Conservation (phyloP, 2,888 invertebrate genomes). For the Epistrophella euchroma region DNA sequence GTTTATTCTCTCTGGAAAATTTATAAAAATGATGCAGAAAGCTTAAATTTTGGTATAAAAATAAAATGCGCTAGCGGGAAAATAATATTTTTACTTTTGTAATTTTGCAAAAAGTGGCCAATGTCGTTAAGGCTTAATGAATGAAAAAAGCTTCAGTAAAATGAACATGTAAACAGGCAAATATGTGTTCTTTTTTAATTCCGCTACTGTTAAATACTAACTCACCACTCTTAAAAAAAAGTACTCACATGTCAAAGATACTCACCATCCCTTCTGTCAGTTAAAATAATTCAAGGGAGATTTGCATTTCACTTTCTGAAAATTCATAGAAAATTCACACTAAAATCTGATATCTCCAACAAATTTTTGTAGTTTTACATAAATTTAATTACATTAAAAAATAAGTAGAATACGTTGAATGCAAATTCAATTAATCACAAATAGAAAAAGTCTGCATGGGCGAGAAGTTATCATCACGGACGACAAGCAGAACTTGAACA, state of each 20-base stretch:
- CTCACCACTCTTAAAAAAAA: slow-evolving; percentile 29
- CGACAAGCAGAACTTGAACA: slow-evolving; percentile 49
- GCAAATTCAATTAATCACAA: neutral
- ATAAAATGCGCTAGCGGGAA: no score
- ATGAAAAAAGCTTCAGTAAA: no score
- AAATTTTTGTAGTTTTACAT: slow-evolving; percentile 42
- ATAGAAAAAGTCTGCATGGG: slow-evolving; percentile 58
- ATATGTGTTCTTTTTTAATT: neutral
- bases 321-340: slow-evolving; percentile 38
- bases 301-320: slow-evolving; percentile 70
- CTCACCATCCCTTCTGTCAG: slow-evolving; percentile 63
- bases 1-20: no score
- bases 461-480: slow-evolving; percentile 45
- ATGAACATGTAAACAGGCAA: neutral
- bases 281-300: slow-evolving; percentile 57
- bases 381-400: slow-evolving; percentile 42
- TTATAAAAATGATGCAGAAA: no score
- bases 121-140: no score
- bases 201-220: slow-evolving; percentile 32
- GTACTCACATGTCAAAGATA: slow-evolving; percentile 23
- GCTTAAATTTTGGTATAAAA: no score
- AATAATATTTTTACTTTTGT: no score
- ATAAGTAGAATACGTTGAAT: slow-evolving; percentile 10
- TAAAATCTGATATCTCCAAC: slow-evolving; percentile 44
- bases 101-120: no score